Evolutionary conservation across 2,113 vertebrate species (phyloP).

Genomic region (Noturus placidus): DNA sequence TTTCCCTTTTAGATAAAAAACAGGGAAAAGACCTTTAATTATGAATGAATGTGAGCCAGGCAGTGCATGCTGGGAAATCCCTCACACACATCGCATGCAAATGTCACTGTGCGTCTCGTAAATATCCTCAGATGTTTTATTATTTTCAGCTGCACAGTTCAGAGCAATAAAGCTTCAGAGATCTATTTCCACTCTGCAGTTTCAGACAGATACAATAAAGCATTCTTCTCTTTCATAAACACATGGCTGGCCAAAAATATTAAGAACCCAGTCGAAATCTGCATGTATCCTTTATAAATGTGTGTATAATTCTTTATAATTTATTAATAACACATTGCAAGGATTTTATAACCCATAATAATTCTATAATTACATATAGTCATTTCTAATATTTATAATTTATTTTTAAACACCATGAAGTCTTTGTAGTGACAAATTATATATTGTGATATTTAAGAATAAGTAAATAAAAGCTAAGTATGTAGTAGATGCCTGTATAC

Average conservation of each 20-base stretch:
- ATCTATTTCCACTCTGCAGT: constrained; percentile 21
- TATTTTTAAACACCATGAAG: neutral
- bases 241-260: constrained; percentile 7
- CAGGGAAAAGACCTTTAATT: constrained; percentile 24
- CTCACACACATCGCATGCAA: constrained; percentile 14
- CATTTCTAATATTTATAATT: neutral
- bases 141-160: constrained; percentile 36
- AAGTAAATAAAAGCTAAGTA: neutral
- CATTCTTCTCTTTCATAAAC: constrained; percentile 36
- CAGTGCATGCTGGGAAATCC: constrained; percentile 40
- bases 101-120: constrained; percentile 17
- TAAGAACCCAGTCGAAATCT: neutral
- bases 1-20: constrained; percentile 39
- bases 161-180: constrained; percentile 29
- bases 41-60: constrained; percentile 41
- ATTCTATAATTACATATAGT: neutral
- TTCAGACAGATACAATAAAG: constrained; percentile 36
- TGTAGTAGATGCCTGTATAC: neutral
- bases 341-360: neutral
- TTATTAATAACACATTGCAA: neutral
- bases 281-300: neutral
- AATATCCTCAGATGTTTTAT: constrained; percentile 29
- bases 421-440: neutral
- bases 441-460: neutral
- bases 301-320: neutral